These are phyloP conservation scores for Lanius collurio DNA, from an alignment of 2,113 vertebrate genomes.

Conservation along the genomic window DNA sequence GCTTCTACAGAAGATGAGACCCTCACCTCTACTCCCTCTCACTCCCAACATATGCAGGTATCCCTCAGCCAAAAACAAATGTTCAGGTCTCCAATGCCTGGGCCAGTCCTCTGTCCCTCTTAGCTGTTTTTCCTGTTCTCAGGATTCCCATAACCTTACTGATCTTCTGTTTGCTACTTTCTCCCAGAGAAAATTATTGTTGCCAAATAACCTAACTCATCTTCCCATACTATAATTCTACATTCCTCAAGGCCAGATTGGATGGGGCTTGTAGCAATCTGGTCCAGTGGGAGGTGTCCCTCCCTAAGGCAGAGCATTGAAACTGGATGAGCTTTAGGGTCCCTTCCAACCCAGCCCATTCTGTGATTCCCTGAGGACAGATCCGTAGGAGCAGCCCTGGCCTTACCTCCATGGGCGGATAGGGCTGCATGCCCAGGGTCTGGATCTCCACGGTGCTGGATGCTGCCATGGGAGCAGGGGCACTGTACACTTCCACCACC, in stretches of 20 bases:
- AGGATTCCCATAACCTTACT: not conserved
- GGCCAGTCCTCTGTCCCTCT: not conserved
- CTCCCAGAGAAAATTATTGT: not conserved
- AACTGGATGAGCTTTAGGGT: not conserved
- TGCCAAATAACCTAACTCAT: not conserved
- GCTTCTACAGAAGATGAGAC: not conserved
- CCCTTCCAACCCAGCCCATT: not conserved
- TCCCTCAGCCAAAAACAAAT: not conserved
- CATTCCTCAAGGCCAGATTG: not conserved
- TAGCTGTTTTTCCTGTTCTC: not conserved
- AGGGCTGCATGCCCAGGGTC: constrained; percentile 85
- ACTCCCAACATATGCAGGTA: not conserved
- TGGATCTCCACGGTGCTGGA: constrained; percentile 84
- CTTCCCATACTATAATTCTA: not conserved
- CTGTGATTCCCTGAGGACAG: not conserved
- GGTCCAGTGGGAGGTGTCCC: not conserved
- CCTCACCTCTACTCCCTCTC: not conserved
- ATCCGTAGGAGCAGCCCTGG: rapidly evolving
- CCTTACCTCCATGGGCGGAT: constrained; percentile 87
- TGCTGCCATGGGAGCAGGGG: constrained; percentile 81
- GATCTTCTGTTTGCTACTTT: not conserved
- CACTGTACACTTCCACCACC: constrained; percentile 90
- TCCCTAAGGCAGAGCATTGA: too few species aligned
- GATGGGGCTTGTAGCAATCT: not conserved
- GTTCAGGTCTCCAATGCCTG: not conserved